Percentiles rank a stretch among this genome's conserved stretches.
These are phyloP conservation scores for Mystacides longicornis DNA, from an alignment of 2,888 invertebrate genomes.

Conservation along the genomic window DNA sequence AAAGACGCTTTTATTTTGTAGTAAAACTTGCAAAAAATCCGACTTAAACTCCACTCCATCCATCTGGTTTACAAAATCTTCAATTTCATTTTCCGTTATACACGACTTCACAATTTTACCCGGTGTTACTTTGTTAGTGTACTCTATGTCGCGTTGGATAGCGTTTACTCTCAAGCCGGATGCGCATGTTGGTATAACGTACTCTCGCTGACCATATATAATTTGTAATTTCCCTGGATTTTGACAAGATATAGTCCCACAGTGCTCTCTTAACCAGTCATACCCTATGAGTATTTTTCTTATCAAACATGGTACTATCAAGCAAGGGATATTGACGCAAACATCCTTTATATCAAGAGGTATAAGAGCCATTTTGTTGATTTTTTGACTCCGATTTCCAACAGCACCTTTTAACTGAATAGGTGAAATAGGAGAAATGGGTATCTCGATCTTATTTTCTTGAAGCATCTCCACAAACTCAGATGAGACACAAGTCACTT, in stretches of 20 bases:
- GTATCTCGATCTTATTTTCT: not conserved
- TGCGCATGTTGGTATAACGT: not conserved
- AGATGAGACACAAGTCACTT: constrained; percentile 1
- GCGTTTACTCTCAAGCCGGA: not conserved
- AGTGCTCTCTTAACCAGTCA: constrained; percentile 1
- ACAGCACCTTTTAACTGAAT: constrained; percentile 1
- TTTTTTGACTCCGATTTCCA: not conserved
- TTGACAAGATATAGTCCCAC: not conserved
- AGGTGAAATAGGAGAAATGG: not conserved
- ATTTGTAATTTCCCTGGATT: not conserved
- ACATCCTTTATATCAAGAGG: not conserved
- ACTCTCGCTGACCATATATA: not conserved
- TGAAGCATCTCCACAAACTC: not conserved
- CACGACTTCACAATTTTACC: not conserved
- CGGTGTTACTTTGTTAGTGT: not conserved
- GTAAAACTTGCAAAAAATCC: not conserved
- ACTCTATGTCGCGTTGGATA: not conserved
- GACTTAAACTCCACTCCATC: not conserved
- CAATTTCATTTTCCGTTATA: not conserved
- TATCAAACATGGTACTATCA: constrained; percentile 2
- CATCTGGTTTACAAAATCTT: not conserved
- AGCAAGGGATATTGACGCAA: not conserved
- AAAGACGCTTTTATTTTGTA: not conserved
- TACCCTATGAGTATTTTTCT: not conserved
- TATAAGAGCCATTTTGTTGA: not conserved